Base-by-base conservation (phyloP, 2,888 invertebrate genomes). In the Diaphora mendica region DNA sequence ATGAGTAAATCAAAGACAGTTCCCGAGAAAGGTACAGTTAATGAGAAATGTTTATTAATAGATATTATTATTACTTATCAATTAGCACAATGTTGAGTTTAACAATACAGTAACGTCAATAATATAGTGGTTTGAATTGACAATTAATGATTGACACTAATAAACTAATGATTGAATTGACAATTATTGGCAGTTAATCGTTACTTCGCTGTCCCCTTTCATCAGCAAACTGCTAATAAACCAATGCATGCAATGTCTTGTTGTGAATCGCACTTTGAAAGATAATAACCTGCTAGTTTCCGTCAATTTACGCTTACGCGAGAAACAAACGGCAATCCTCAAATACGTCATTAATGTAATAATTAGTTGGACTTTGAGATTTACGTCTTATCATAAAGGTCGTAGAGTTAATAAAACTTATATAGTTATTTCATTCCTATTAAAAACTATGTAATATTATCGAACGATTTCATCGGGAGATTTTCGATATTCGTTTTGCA, bases 221-320 rank as follows among this genome's bases (percentile, higher is more conserved):
- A 59, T n/a, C 59, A 59, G 15, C 15, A 26, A 62, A 62, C 59
- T 62, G 59, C 30, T 62, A 62, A 62, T 62, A 62, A 62, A 62
- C 15, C 13, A 15, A 62, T n/a, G n/a, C n/a, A n/a, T n/a, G n/a
- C n/a, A n/a, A n/a, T 30, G 30, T 26, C 26, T 30, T 15, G 15
- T 30, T 11, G 15, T 62, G 17, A 62, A 3, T 30, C 30, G 55
- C 26, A 26, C 26, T 59, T 5, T 15, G 13, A 59, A 3, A 26
- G 13, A 26, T 62, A 62, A 62, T 62, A 15, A 62, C 5, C 13
- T 30, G 30, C 30, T 62, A 62, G 26, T 30, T 30, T 26, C 62
- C 15, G 26, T 26, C 59, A 26, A 59, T n/a, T 59, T 4, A 4
- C 26, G 13, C 5, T 59, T 30, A 30, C 30, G 59, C 11, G 15